Percentiles rank a stretch among this genome's conserved stretches.
These are phyloP conservation scores for Gobius niger DNA, from an alignment of 2,113 vertebrate genomes.

Conservation along the genomic window DNA sequence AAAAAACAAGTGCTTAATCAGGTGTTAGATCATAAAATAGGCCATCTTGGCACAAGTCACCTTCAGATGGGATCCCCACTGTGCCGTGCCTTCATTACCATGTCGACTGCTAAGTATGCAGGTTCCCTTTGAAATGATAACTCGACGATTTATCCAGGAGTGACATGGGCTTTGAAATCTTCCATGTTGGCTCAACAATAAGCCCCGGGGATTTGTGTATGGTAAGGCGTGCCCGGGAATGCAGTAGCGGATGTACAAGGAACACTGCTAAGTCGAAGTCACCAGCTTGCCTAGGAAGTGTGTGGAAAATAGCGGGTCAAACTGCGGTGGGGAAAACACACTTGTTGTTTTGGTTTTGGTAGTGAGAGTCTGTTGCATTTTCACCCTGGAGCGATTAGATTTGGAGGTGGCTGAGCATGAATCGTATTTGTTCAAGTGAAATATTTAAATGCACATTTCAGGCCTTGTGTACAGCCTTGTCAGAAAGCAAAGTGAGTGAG, in stretches of 20 bases:
- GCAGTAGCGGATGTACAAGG: neutral
- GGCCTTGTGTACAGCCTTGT: too few species aligned
- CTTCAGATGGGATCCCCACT: neutral
- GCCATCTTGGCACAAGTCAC: neutral
- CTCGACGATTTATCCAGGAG: neutral
- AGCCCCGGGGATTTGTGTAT: neutral
- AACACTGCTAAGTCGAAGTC: neutral
- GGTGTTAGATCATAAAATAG: neutral
- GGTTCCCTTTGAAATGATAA: slow-evolving; percentile 3
- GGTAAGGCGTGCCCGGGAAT: neutral
- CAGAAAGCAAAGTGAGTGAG: too few species aligned
- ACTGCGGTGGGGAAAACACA: too few species aligned
- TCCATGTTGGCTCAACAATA: neutral
- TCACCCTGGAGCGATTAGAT: too few species aligned
- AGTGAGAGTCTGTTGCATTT: too few species aligned
- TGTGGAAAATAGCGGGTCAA: too few species aligned
- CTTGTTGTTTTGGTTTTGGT: too few species aligned
- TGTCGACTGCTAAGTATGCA: neutral
- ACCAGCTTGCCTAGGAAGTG: too few species aligned
- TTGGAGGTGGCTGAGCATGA: too few species aligned
- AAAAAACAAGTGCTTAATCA: slow-evolving; percentile 10
- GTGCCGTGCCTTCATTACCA: neutral
- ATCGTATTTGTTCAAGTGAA: too few species aligned
- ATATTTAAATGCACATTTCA: too few species aligned
- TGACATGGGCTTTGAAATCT: neutral